These are phyloP conservation scores for Apodemia duryi DNA, from an alignment of 2,888 invertebrate genomes.

Conservation along the genomic window DNA sequence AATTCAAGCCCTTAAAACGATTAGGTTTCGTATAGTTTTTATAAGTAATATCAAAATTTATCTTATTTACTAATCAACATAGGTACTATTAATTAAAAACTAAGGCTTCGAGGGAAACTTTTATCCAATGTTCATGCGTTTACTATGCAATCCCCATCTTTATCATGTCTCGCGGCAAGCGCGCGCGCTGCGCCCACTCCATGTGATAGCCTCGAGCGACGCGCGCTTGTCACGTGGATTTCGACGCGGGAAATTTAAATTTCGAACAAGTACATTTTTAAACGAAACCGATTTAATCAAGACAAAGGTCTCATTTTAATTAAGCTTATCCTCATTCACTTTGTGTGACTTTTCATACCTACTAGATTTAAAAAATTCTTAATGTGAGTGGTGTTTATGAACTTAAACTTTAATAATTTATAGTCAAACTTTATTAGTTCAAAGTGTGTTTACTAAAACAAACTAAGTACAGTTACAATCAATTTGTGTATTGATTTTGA, in stretches of 20 bases:
- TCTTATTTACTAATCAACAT: too few relatives aligned
- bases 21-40: too few relatives aligned
- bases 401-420: neutral
- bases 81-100: neutral
- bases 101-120: conserved; percentile 25
- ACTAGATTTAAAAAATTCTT: neutral
- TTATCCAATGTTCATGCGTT: conserved; percentile 40
- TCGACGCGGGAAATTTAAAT: conserved; percentile 50
- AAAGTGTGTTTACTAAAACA: conserved; percentile 5
- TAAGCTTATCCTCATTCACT: neutral
- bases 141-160: conserved; percentile 58
- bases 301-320: neutral
- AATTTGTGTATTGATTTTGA: conserved; percentile 44
- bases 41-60: too few relatives aligned
- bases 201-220: conserved; percentile 77
- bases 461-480: conserved; percentile 44
- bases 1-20: too few relatives aligned
- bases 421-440: neutral
- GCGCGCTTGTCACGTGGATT: conserved; percentile 55
- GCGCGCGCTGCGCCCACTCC: conserved; percentile 56
- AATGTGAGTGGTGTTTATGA: neutral
- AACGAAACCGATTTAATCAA: conserved; percentile 13
- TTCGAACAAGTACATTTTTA: conserved; percentile 35
- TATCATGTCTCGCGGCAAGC: conserved; percentile 54
- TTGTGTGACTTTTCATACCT: neutral